Base-by-base conservation (phyloP, 2,113 vertebrate species). In the Chroicocephalus ridibundus region DNA sequence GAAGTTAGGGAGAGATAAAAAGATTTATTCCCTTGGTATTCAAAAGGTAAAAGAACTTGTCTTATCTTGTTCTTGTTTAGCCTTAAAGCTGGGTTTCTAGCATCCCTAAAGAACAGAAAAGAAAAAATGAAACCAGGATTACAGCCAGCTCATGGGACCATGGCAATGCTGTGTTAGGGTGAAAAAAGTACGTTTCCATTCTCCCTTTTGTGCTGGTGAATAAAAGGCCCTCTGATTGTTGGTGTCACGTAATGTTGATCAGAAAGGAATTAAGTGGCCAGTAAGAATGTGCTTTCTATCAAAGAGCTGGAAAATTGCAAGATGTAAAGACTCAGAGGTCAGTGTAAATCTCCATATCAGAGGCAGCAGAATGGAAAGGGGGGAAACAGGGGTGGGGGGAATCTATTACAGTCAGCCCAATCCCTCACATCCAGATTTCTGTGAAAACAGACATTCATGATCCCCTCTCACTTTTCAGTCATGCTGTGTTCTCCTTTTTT, bases 321-420 rank as follows among this genome's bases (percentile, higher is more conserved):
- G 95, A 95, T 88, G 94, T 96, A 96, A 96, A 96, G 97, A 96
- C 97, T 88, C 85, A 96, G 86, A 95, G 97, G 97, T 98, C 97
- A 97, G 68, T 55, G 82, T 83, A 97, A 97, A 98, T 98, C 97
- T 98, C 96, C 96, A 91, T 97, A 97, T 97, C 95, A 97, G 86
- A 97, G 80, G 94, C 69, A 96, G 91, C 75, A 96, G 88, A 92
- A 95, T 75, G 86, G 74, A 90, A 93, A 81, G 42, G 32, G 58
- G 86, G 58, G 49, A 55, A 83, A 64, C 3, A 69, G 29, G 52
- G 47, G 15, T 44, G 70, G 55, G 57, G n/a, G 86, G 66, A 96
- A 97, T 95, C 93, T 96, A 97, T 98, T 97, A 80, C 58, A 90
- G 68, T 72, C 86, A 89, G 89, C 81, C 54, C 91, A 94, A 91